These are phyloP conservation scores for Atherix ibis DNA, from an alignment of 2,888 invertebrate species.

Conservation along the genomic window DNA sequence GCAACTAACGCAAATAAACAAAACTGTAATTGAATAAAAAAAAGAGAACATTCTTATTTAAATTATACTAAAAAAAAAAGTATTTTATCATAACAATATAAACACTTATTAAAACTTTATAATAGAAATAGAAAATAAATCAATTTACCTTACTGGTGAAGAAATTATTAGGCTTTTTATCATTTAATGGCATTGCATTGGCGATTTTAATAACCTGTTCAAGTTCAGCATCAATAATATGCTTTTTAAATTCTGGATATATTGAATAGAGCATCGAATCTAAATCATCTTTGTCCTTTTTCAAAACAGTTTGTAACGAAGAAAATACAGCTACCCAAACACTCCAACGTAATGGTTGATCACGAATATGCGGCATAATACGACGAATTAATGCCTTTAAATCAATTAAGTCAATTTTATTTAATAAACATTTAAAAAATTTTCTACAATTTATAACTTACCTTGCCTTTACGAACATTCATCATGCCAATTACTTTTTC, in stretches of 20 bases:
- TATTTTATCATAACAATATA: not conserved
- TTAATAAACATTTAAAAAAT: too few species aligned
- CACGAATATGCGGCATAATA: slow-evolving; percentile 39
- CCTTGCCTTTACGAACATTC: slow-evolving; percentile 70
- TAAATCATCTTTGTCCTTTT: slow-evolving; percentile 30
- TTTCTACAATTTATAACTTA: slow-evolving; percentile 21
- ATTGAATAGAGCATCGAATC: slow-evolving; percentile 26
- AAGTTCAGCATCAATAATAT: slow-evolving; percentile 25
- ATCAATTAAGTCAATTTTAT: too few species aligned
- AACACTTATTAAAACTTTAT: not conserved
- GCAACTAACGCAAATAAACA: slow-evolving; percentile 29
- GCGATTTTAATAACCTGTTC: slow-evolving; percentile 24
- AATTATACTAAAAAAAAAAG: not conserved
- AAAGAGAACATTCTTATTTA: not conserved
- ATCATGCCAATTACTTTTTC: slow-evolving; percentile 59
- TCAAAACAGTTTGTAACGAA: slow-evolving; percentile 26
- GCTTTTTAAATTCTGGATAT: slow-evolving; percentile 29
- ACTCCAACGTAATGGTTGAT: slow-evolving; percentile 25
- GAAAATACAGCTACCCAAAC: slow-evolving; percentile 29
- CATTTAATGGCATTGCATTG: slow-evolving; percentile 22
- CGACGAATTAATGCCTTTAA: slow-evolving; percentile 48
- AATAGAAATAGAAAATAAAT: slow-evolving; percentile 1
- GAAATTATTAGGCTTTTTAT: slow-evolving; percentile 26
- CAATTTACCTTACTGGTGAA: slow-evolving; percentile 30
- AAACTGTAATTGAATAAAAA: slow-evolving; percentile 19